These are phyloP conservation scores for Lamproptera curius DNA, from an alignment of 2,888 invertebrate species.

Conservation along the genomic window DNA sequence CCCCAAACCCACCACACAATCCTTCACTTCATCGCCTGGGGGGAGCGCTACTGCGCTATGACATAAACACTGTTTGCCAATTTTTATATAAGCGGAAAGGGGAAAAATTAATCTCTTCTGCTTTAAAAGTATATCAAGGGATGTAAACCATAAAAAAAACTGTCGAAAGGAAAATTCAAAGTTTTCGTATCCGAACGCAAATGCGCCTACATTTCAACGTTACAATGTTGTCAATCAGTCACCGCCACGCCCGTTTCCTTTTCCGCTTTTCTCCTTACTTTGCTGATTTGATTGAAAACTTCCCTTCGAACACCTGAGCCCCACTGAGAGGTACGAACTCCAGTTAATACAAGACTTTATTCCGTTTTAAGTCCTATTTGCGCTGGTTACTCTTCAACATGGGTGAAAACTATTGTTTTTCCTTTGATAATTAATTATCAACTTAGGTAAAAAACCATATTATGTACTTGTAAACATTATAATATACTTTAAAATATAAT, in stretches of 20 bases:
- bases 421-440: too few species aligned
- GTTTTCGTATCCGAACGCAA: slow-evolving; percentile 42
- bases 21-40: too few species aligned
- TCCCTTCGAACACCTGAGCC: slow-evolving; percentile 64
- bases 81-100: too few species aligned
- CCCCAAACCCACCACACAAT: too few species aligned
- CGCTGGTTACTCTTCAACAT: too few species aligned
- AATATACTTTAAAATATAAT: too few species aligned
- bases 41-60: too few species aligned
- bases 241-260: slow-evolving; percentile 50
- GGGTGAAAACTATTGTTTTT: too few species aligned
- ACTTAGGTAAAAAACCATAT: too few species aligned
- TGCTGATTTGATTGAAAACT: slow-evolving; percentile 74
- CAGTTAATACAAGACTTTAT: slow-evolving; percentile 22
- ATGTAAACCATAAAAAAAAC: slow-evolving; percentile 17
- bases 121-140: too few species aligned
- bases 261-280: slow-evolving; percentile 49
- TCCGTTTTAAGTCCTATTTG: slow-evolving; percentile 20
- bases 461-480: too few species aligned
- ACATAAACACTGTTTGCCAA: too few species aligned
- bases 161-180: slow-evolving; percentile 48
- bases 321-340: slow-evolving; percentile 25
- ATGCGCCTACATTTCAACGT: slow-evolving; percentile 43
- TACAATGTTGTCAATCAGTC: slow-evolving; percentile 74
- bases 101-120: slow-evolving; percentile 16